phyloP scores from a whole-genome alignment of 2,113 vertebrate species.

The Cyprinodon variegatus region DNA sequence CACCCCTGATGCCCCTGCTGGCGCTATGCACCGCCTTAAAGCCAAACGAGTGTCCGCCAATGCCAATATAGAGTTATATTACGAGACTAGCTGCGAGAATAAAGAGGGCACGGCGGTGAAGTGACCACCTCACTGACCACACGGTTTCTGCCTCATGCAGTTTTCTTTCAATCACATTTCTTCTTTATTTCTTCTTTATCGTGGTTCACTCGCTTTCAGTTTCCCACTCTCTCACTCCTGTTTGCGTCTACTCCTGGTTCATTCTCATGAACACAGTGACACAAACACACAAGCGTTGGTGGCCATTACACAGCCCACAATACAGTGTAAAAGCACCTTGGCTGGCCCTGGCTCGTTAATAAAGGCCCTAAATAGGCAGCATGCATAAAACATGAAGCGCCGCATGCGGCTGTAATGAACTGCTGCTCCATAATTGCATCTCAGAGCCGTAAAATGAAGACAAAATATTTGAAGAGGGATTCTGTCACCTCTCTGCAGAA shows the following conservation, averaged over 20 bases:
- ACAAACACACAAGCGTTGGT: constrained; percentile 34
- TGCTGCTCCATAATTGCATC: constrained; percentile 84
- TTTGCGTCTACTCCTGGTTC: constrained; percentile 39
- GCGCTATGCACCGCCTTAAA: constrained; percentile 72
- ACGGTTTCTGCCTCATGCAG: constrained; percentile 43
- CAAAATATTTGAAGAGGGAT: constrained; percentile 87
- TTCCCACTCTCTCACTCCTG: constrained; percentile 31
- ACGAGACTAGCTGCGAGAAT: constrained; percentile 47
- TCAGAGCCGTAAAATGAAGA: constrained; percentile 83
- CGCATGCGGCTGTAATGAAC: constrained; percentile 79
- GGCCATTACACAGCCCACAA: constrained; percentile 47
- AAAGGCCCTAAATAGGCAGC: constrained; percentile 79
- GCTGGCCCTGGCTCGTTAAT: constrained; percentile 75
- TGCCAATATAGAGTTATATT: constrained; percentile 29
- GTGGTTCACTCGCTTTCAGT: constrained; percentile 30
- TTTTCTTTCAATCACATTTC: constrained; percentile 61
- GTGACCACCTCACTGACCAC: constrained; percentile 75
- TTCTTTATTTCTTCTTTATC: constrained; percentile 31
- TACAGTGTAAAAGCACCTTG: constrained; percentile 53
- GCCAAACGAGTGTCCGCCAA: constrained; percentile 39
- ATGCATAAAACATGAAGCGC: constrained; percentile 86
- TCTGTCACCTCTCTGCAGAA: constrained; percentile 83
- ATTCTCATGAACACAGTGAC: constrained; percentile 18
- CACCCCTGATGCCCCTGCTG: constrained; percentile 89
- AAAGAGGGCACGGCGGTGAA: constrained; percentile 55